Evolutionary conservation across 2,888 invertebrate genomes (phyloP), one percentile per base, ranked within the genome.

Genomic region (Ochlodes sylvanus): DNA sequence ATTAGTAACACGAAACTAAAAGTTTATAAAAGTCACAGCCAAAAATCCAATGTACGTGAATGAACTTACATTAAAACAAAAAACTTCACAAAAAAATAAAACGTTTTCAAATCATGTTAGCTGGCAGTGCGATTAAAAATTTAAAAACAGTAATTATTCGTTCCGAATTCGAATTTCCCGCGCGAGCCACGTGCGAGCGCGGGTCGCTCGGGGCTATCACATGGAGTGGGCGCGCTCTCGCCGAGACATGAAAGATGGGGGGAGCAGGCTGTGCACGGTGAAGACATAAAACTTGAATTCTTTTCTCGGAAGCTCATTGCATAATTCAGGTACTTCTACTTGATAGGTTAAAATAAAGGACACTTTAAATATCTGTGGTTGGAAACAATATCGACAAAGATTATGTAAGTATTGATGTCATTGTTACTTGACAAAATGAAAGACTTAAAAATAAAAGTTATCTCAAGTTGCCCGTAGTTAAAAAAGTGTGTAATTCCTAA

Each of bases 141-240:
- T 67, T 56, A 61, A 64, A 70, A 73, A 72, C 70, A 62, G 61
- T 70, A 71, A 71, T 70, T 65, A 62, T 57, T 41, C 52, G 77
- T 80, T 78, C 73, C 57, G 77, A 79, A 79, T 83, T 81, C 72
- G 70, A 79, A 81, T 79, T 86, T 87, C 82, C 83, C 88, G 88
- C 87, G 83, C 76, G 79, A 72, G 77, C 78, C 83, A 86, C 85
- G 87, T 85, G 87, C 82, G 82, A 73, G 84, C 78, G 85, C 86
- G 85, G 82, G 86, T 85, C 85, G 92, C 92, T 92, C 90, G 90
- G 76, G 92, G 92, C 92, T 87, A 88, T 92, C 92, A 90, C 92
- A 91, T 92, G 92, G 89, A 90, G 90, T 87, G 87, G 79, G 81
- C 74, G 78, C 77, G 74, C 77, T 15, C 60, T 56, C 81, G 83